phyloP scores from a whole-genome alignment of 2,888 invertebrate species.

The Drymonia ruficornis region DNA sequence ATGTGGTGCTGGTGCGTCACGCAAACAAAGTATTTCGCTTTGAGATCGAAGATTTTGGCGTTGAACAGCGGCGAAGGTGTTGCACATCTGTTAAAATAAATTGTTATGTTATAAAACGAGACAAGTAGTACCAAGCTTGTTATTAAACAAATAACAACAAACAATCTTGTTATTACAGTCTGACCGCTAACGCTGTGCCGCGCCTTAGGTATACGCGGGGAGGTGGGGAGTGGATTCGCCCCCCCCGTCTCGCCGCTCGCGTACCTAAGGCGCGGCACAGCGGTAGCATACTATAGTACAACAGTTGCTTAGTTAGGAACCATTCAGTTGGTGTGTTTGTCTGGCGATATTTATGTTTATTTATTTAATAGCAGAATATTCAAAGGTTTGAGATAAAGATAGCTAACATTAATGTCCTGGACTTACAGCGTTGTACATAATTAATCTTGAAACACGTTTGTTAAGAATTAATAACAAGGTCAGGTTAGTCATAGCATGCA shows the following conservation, averaged over 20 bases:
- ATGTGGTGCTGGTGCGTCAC: constrained; percentile 39
- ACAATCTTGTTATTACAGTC: no score
- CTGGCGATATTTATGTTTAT: no score
- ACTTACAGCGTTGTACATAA: background rate
- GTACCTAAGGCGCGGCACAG: no score
- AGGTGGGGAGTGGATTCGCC: no score
- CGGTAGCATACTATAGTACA: no score
- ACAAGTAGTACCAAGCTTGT: background rate
- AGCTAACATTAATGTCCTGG: background rate
- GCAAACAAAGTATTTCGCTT: constrained; percentile 73
- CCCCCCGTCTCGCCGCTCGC: no score
- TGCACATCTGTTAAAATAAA: constrained; percentile 71
- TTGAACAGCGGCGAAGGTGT: constrained; percentile 67
- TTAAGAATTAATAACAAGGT: constrained; percentile 1
- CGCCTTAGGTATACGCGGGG: no score
- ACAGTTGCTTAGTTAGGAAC: no score
- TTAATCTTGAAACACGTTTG: background rate
- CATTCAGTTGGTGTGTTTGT: no score
- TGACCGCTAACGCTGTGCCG: no score
- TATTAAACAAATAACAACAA: no score
- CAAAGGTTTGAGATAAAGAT: background rate
- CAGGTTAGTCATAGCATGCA: background rate
- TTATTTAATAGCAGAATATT: no score
- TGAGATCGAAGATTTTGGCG: constrained; percentile 73
- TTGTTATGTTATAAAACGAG: background rate